phyloP scores from a whole-genome alignment of 2,888 invertebrate species.

The Toxonevra muliebris region DNA sequence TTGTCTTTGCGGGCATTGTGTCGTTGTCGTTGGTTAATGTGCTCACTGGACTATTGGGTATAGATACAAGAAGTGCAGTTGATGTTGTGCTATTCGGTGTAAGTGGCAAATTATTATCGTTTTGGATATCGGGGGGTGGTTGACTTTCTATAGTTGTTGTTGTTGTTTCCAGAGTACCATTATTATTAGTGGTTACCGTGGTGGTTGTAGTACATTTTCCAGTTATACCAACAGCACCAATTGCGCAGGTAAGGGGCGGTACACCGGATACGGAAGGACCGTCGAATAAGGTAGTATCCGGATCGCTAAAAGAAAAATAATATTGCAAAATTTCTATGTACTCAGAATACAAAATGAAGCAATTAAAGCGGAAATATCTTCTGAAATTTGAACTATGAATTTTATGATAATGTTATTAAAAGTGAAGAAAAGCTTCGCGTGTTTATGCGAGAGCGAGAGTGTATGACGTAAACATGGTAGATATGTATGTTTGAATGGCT shows the following conservation, averaged over 20 bases:
- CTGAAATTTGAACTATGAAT: no score
- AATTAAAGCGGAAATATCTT: no score
- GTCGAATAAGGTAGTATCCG: conserved; percentile 41
- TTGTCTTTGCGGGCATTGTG: conserved; percentile 45
- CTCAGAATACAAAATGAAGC: no score
- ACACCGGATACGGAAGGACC: conserved; percentile 44
- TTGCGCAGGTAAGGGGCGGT: conserved; percentile 33
- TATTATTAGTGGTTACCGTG: conserved; percentile 15
- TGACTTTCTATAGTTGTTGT: conserved; percentile 31
- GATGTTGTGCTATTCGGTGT: conserved; percentile 40
- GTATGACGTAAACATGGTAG: neutral
- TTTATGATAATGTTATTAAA: no score
- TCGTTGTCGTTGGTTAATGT: conserved; percentile 9
- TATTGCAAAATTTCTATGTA: neutral
- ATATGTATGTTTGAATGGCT: neutral
- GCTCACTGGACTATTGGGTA: conserved; percentile 32
- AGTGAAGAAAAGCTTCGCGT: no score
- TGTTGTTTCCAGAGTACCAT: neutral
- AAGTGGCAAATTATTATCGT: conserved; percentile 24
- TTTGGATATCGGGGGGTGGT: conserved; percentile 16
- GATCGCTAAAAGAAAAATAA: conserved; percentile 29
- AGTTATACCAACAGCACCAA: conserved; percentile 32
- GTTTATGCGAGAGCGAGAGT: no score
- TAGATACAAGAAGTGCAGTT: conserved; percentile 40
- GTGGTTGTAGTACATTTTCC: conserved; percentile 22